These are phyloP conservation scores for Nomada goodeniana DNA, from an alignment of 2,888 invertebrate genomes.

Conservation along the genomic window DNA sequence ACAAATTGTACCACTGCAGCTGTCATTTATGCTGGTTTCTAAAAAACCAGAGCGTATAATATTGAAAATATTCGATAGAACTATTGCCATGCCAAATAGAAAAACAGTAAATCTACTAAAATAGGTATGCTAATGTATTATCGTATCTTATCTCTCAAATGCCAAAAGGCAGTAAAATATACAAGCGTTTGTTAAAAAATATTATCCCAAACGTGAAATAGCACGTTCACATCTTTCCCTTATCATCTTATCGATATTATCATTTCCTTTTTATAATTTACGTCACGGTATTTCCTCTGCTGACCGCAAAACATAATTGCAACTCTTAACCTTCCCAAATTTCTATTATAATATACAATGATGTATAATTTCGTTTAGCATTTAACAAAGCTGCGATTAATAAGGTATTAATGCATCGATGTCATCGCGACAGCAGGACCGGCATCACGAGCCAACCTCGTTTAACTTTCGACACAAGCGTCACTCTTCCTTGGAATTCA, in stretches of 20 bases:
- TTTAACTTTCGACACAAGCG: slow-evolving; percentile 40
- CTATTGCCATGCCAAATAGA: background rate
- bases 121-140: background rate
- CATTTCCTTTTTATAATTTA: too few species aligned
- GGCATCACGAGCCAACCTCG: slow-evolving; percentile 31
- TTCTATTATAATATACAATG: background rate
- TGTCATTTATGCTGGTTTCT: slow-evolving; percentile 1
- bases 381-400: slow-evolving; percentile 43
- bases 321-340: too few species aligned
- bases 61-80: background rate
- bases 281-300: too few species aligned
- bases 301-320: too few species aligned
- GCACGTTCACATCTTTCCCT: too few species aligned
- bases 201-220: too few species aligned
- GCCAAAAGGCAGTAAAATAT: too few species aligned
- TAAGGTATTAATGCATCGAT: slow-evolving; percentile 49
- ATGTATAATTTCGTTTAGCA: background rate
- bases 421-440: slow-evolving; percentile 28
- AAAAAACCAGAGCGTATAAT: slow-evolving; percentile 1
- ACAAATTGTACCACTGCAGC: background rate
- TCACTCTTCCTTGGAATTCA: slow-evolving; percentile 40
- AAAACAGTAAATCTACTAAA: background rate
- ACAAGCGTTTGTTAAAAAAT: too few species aligned
- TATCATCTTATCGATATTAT: too few species aligned
- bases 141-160: too few species aligned